Conservation (phyloP, 2,888 invertebrate species). For the Yponomeuta cagnagella region DNA sequence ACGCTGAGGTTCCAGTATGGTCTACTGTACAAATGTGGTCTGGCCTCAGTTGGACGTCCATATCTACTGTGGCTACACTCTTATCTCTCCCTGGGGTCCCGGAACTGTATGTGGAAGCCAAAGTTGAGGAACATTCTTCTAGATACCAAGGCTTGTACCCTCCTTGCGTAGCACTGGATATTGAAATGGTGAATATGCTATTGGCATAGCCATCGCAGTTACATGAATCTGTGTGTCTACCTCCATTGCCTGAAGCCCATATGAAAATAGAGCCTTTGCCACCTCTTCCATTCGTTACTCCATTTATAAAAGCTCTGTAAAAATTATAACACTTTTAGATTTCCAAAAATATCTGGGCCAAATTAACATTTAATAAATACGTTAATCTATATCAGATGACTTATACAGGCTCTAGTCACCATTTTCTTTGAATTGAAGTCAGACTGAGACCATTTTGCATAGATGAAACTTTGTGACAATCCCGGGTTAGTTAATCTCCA, state of each 20-base stretch:
- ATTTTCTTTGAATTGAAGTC: too few species aligned
- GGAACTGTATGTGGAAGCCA: slow-evolving; percentile 98
- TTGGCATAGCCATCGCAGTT: slow-evolving; percentile 99
- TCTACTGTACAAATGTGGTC: slow-evolving; percentile 93
- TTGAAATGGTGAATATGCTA: slow-evolving; percentile 98
- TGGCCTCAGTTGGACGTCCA: slow-evolving; percentile 89
- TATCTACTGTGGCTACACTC: slow-evolving; percentile 93
- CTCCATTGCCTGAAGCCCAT: slow-evolving; percentile 98
- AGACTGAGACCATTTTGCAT: too few species aligned
- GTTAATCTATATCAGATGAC: background rate
- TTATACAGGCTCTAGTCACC: too few species aligned
- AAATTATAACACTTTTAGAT: slow-evolving; percentile 25
- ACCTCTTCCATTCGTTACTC: slow-evolving; percentile 92
- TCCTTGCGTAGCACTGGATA: slow-evolving; percentile 97
- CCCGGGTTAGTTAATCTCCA: too few species aligned
- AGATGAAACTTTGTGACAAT: too few species aligned
- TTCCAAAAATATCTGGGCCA: background rate
- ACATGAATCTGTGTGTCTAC: slow-evolving; percentile 95
- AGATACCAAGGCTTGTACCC: slow-evolving; percentile 98
- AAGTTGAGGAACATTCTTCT: slow-evolving; percentile 98
- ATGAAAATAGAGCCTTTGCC: slow-evolving; percentile 97
- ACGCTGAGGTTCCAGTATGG: slow-evolving; percentile 95
- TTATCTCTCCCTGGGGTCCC: slow-evolving; percentile 94
- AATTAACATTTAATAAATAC: background rate
- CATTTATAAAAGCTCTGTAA: slow-evolving; percentile 91